Evolutionary conservation across 64 coral and sea anemone genomes (phyloP).

Genomic region (Montipora sp.): DNA sequence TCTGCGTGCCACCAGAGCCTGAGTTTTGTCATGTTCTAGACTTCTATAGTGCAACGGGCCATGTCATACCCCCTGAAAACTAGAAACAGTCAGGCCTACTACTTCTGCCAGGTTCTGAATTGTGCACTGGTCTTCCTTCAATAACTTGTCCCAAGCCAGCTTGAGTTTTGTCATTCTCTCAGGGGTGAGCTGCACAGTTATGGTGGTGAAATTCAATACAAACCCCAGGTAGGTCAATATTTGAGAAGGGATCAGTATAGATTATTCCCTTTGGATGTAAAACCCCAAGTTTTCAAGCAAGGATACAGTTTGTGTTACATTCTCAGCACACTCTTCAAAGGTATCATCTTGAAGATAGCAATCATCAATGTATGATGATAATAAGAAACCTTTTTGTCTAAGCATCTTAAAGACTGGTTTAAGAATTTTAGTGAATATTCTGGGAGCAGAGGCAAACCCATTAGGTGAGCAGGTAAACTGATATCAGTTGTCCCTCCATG

Average conservation of each 20-base stretch:
- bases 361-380: conserved; percentile 27
- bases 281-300: conserved; percentile 31
- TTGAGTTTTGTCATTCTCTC: background rate
- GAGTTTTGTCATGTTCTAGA: conserved; percentile 24
- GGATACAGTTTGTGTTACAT: background rate
- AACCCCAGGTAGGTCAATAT: conserved; percentile 32
- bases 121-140: background rate
- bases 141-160: background rate
- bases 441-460: conserved; percentile 20
- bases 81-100: too few species aligned
- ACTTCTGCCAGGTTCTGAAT: background rate
- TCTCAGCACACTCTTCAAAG: conserved; percentile 19
- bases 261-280: conserved; percentile 20
- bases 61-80: conserved; percentile 15
- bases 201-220: background rate
- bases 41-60: conserved; percentile 4
- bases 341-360: too few species aligned
- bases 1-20: too few species aligned
- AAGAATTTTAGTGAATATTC: conserved; percentile 40
- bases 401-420: conserved; percentile 24
- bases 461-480: conserved; percentile 54
- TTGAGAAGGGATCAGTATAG: conserved; percentile 10
- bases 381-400: conserved; percentile 39
- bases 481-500: conserved; percentile 47
- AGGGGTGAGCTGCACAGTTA: conserved; percentile 22